A percentile compares a stretch with the other conserved stretches of the same genome.
Evolutionary conservation across 1,140 invertebrate genomes (phyloP).

Genomic region (Conus betulinus): DNA sequence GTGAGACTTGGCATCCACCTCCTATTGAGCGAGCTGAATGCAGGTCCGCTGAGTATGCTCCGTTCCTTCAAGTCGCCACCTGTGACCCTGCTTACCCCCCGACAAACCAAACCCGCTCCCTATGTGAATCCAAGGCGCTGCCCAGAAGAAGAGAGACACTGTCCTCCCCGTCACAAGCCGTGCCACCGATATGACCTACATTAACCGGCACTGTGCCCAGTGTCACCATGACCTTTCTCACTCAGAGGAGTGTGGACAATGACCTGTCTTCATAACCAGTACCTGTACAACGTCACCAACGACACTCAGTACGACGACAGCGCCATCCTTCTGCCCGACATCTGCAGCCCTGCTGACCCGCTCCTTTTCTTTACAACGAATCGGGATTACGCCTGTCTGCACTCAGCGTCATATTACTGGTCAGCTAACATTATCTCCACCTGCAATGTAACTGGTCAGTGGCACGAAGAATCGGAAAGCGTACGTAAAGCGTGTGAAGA

Average conservation of each 20-base stretch:
- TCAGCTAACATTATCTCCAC: not conserved
- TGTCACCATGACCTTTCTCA: not conserved
- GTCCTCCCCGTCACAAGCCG: not conserved
- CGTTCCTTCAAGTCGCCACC: not conserved
- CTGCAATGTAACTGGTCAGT: not conserved
- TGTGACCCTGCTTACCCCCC: not conserved
- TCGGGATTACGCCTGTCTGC: too few species aligned
- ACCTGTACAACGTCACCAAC: constrained; percentile 4
- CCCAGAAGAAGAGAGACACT: not conserved
- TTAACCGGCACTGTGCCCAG: not conserved
- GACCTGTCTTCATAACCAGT: not conserved
- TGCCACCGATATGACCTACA: not conserved
- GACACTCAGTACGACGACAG: not conserved
- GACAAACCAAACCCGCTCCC: not conserved
- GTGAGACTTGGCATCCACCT: not conserved
- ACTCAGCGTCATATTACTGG: not conserved
- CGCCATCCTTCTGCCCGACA: not conserved
- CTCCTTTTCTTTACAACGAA: not conserved
- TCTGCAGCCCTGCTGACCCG: not conserved
- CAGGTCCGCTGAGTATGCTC: too few species aligned
- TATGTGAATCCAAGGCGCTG: not conserved
- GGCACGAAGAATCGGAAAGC: not conserved
- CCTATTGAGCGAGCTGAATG: not conserved
- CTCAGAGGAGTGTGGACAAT: not conserved
- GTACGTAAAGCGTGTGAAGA: not conserved